Evolutionary conservation across 2,797 vertebrate genomes (phyloP), one percentile per base, ranked within the genome.

Genomic region (Enteromius viviparus): DNA sequence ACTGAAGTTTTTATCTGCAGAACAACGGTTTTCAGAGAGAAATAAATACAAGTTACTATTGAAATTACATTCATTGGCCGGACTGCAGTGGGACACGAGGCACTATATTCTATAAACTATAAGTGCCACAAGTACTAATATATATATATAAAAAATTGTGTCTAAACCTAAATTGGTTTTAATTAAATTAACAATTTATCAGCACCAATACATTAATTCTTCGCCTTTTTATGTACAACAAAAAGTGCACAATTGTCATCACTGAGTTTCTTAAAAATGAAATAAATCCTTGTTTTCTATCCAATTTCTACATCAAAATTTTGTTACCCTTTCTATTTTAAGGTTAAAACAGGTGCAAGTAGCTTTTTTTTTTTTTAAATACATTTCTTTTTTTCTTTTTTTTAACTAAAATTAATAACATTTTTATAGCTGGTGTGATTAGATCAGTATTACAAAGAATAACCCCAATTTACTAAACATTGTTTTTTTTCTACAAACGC

Each of bases 1-100:
- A 60, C 3, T 42, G 3, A 76, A 76, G 19, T 75, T 72, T 34
- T 11, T 9, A 58, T 75, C 32, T 75, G 51, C 72, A 75, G 51
- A 23, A 11, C 60, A 26, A 70, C n/a, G 29, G 19, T 37, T 62
- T 72, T 81, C 12, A 62, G 34, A 45, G 21, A 15, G 2, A 37
- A 53, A 34, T 6, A 34, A 34, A 12, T 1, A 81, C 0, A 68
- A 45, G 15, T 21, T 75, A 53, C 3, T 40, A 68, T 19, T 26
- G 6, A 69, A 85, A 70, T 77, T 34, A 84, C 80, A 88, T 88
- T 85, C 80, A 85, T n/a, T 79, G 68, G 60, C 81, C 40, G 8
- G 49, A 77, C 19, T 76, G 66, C 65, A 72, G 64, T 32, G 53
- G 49, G 72, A 80, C 58, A 69, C 34, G 49, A 78, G 19, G 6